Percentiles rank a stretch among this genome's conserved stretches.
Evolutionary conservation across 2,888 invertebrate genomes (phyloP).

Genomic region (Escarpia spicata): DNA sequence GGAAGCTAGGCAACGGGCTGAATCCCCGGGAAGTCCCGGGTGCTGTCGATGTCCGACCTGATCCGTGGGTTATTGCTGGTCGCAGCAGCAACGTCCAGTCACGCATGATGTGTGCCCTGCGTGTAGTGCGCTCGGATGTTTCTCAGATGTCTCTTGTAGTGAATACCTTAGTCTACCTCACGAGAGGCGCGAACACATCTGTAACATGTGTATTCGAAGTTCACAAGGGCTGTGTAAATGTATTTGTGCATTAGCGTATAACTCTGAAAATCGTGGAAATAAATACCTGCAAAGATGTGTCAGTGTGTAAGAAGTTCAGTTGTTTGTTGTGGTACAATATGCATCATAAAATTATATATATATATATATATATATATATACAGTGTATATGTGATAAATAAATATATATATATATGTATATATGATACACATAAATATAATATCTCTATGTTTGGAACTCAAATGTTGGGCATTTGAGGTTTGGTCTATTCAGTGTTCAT

Average conservation of each 20-base stretch:
- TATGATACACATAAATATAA: not conserved
- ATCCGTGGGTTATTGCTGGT: not conserved
- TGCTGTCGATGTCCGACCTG: too few relatives aligned
- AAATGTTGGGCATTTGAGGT: too few relatives aligned
- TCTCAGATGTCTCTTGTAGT: not conserved
- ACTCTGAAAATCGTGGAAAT: not conserved
- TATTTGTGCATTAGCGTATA: not conserved
- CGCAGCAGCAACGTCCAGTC: not conserved
- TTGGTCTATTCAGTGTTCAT: too few relatives aligned
- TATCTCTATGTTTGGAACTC: too few relatives aligned
- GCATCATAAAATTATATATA: too few relatives aligned
- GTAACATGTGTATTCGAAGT: not conserved
- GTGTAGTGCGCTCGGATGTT: not conserved
- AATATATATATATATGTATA: too few relatives aligned
- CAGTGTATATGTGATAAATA: too few relatives aligned
- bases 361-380: too few relatives aligned
- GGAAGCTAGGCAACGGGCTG: not conserved
- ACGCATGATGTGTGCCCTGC: not conserved
- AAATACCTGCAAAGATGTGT: not conserved
- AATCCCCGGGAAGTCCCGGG: not conserved
- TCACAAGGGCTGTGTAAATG: not conserved
- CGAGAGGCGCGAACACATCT: not conserved
- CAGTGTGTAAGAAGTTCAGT: not conserved
- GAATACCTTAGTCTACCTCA: not conserved
- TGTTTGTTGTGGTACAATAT: not conserved